phyloP scores from a whole-genome alignment of 2,113 vertebrate genomes.

The Lampris incognitus region DNA sequence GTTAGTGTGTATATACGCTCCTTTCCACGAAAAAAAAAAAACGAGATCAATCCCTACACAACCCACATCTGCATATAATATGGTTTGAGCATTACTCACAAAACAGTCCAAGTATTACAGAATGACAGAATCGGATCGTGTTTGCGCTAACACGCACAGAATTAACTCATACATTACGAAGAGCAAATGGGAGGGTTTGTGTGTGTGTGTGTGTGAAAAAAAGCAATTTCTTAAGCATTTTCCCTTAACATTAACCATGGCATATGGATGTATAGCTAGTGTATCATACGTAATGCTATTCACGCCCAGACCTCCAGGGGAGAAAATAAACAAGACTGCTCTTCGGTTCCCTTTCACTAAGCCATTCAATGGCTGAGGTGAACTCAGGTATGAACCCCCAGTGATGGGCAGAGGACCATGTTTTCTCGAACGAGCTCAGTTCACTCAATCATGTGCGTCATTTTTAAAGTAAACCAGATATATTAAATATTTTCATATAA shows the following conservation, averaged over 20 bases:
- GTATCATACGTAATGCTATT: conserved; percentile 1
- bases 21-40: conserved; percentile 44
- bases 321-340: no score
- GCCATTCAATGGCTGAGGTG: no score
- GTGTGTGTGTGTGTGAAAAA: conserved; percentile 32
- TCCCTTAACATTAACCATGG: conserved; percentile 36
- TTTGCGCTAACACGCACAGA: conserved; percentile 54
- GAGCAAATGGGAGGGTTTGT: conserved; percentile 8
- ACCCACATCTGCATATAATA: conserved; percentile 43
- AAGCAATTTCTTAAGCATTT: conserved; percentile 26
- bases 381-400: no score
- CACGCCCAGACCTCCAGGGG: neutral
- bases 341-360: no score
- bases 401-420: no score
- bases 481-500: no score
- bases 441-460: no score
- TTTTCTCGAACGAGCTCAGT: no score
- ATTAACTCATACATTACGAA: conserved; percentile 52
- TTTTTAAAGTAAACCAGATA: no score
- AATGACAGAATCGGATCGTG: conserved; percentile 51
- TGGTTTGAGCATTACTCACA: conserved; percentile 45
- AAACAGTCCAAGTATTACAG: conserved; percentile 42
- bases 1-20: conserved; percentile 76
- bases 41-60: conserved; percentile 40
- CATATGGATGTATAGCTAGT: conserved; percentile 36